Percentiles rank a stretch among this genome's conserved stretches.
Conservation (phyloP, 2,113 vertebrate species). For the Tragelaphus scriptus region DNA sequence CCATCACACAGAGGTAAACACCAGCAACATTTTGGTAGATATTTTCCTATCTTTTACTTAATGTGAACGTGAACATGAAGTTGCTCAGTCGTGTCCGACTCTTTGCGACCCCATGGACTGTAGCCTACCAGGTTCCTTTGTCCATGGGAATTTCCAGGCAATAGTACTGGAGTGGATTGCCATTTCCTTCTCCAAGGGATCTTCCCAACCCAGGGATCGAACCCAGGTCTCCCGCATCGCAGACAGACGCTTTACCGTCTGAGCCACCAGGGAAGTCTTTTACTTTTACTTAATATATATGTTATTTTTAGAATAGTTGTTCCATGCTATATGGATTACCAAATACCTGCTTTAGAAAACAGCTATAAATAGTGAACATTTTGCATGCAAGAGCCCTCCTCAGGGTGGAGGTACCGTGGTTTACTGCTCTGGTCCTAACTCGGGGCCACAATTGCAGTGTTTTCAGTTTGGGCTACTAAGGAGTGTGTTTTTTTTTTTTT, state of each 20-base stretch:
- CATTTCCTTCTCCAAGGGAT: too few species aligned
- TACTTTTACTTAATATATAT: not conserved
- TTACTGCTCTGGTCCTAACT: not conserved
- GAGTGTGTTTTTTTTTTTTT: not conserved
- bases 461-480: not conserved
- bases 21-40: not conserved
- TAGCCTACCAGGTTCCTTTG: too few species aligned
- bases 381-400: not conserved
- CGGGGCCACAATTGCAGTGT: not conserved
- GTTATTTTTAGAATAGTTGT: not conserved
- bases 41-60: not conserved
- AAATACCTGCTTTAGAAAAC: not conserved
- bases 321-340: not conserved
- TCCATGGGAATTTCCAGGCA: too few species aligned
- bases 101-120: too few species aligned
- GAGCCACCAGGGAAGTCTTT: not conserved
- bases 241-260: too few species aligned
- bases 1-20: not conserved
- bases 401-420: not conserved
- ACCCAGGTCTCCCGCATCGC: too few species aligned
- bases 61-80: too few species aligned
- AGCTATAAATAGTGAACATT: not conserved
- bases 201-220: too few species aligned
- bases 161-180: too few species aligned
- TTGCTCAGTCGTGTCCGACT: too few species aligned